Base-by-base conservation (phyloP, 2,888 invertebrate genomes). In the Zonitis immaculata region DNA sequence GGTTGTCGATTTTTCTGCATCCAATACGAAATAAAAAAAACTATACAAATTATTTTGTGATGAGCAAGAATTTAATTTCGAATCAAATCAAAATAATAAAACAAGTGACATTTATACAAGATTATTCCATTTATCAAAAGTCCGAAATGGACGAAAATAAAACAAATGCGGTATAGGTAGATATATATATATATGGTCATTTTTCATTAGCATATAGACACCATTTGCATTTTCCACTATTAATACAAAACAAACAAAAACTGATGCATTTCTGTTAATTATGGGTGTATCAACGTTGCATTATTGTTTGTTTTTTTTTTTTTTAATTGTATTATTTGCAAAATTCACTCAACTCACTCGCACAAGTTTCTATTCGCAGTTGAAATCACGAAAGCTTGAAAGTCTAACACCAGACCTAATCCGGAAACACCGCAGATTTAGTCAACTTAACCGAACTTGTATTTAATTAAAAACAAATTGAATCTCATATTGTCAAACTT, bases 341-440 rank as follows among this genome's bases (percentile, higher is more conserved):
- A n/a, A n/a, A 22, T 22, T 20, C 4, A 39, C 20, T 39, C 39
- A n/a, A 39, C 39, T 39, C 39, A 39, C 39, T 20, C 18, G 8
- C 18, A 11, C 39, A 44, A 48, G 42, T 42, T 52, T 56, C 25
- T 44, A 22, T 4, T 22, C n/a, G n/a, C 43, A 28, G 30, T 39
- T 18, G 3, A 39, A 49, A 46, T 27, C 54, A 51, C 48, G 28
- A 48, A 56, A 56, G 56, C 52, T 42, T 49, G 39, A 26, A 14
- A 32, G 54, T 58, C 52, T 59, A 59, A 58, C 50, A 44, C 59
- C 54, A 49, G 47, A 48, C 58, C 52, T 65, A 64, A 65, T 63
- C 65, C 65, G 50, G 60, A 56, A 64, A 65, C 60, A 59, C 61
- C 63, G 56, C 56, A 53, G 18, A 35, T 62, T 63, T 64, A 63